Evolutionary conservation across 2,888 invertebrate species (phyloP), one percentile per base, ranked within the genome.

Genomic region (Augiades crinisus): DNA sequence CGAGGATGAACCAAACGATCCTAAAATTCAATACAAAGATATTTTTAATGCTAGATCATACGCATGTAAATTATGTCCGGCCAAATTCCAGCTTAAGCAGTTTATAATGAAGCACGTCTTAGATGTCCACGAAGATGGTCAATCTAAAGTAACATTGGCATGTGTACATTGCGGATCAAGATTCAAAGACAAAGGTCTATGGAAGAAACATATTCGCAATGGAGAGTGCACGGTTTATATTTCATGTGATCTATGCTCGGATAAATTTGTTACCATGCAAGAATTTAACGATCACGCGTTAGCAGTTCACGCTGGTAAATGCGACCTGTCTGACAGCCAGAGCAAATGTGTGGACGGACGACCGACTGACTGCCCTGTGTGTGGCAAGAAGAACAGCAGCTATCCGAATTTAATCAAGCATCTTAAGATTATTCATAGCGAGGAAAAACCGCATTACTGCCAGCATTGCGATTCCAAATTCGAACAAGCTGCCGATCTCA

Each of bases 171-270:
- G 90, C 59, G 74, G 86, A 3, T 66, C 78, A 5, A 69, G 84
- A 47, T 90, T 87, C 60, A 90, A 89, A 64, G 90, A 90, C 12
- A 88, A 75, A 57, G 68, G 71, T 47, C 57, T 86, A 53, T 83
- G 87, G 54, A 90, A 90, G 59, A 89, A 83, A 68, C 90, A 90
- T 57, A 81, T 89, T 50, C 85, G 90, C 38, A 87, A 84, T 57
- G 90, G 90, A 5, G 92, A 92, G 53, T 92, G 92, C 57, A 92
- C 91, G 0, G 91, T 92, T 63, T 90, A 91, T 57, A 91, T 92
- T 36, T 72, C 83, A 14, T 92, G 92, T 58, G 89, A 88, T 54
- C 64, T 86, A 27, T 92, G 92, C 55, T 61, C 81, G 1, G 81
- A 81, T 13, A 84, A 78, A 41, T 91, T 91, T 54, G 62, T 65